Percentiles rank a stretch among this genome's conserved stretches.
Evolutionary conservation across 2,113 vertebrate genomes (phyloP).

Genomic region (Aegotheles bennettii): DNA sequence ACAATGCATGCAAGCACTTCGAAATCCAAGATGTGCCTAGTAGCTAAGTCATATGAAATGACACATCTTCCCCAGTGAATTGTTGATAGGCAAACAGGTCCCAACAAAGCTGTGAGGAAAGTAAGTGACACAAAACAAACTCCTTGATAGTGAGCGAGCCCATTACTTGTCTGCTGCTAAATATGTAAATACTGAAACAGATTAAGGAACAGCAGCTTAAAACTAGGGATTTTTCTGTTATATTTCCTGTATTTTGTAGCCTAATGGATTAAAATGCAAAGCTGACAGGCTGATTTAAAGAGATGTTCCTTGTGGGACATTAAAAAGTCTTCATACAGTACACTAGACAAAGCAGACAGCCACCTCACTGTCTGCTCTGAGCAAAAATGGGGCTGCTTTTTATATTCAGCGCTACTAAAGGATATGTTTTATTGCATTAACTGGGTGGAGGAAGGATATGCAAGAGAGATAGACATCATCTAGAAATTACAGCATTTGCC

Average conservation of each 20-base stretch:
- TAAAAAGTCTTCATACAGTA: background rate
- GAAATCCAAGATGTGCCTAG: conserved; percentile 45
- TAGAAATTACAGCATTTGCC: background rate
- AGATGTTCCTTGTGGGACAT: background rate
- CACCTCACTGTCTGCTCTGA: background rate
- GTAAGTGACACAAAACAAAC: conserved; percentile 8
- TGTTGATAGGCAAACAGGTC: background rate
- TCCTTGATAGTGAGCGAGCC: background rate
- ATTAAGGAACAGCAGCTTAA: background rate
- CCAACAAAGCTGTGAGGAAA: conserved; percentile 8
- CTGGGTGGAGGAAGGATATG: background rate
- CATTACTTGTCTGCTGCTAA: background rate
- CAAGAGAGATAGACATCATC: background rate
- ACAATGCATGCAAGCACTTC: conserved; percentile 19
- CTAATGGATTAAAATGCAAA: conserved; percentile 9
- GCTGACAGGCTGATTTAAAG: background rate
- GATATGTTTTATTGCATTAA: background rate
- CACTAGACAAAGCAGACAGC: background rate
- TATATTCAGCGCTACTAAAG: background rate
- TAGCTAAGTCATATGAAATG: conserved; percentile 48
- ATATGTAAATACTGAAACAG: conserved; percentile 14
- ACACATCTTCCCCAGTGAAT: background rate
- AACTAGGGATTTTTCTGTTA: background rate
- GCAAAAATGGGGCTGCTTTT: background rate
- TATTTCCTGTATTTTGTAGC: background rate